Base-by-base conservation (phyloP, 2,888 invertebrate species). In the Odiellus spinosus region DNA sequence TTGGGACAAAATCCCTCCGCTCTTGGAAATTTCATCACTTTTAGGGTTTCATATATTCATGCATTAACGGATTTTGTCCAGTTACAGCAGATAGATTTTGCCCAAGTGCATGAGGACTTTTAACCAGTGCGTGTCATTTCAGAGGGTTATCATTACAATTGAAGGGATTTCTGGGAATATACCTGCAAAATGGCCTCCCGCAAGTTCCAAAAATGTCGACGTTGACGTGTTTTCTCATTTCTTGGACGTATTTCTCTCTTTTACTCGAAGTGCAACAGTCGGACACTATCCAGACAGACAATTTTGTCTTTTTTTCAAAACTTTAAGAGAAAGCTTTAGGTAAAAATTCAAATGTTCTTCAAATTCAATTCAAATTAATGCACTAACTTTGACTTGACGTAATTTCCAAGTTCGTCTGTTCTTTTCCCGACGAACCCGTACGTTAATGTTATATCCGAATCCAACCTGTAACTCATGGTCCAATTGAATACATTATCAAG, bases 261-360 rank as follows among this genome's bases (percentile, higher is more conserved):
- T 59, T 56, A 46, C 65, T 64, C 20, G 59, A 52, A 11, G 64
- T 63, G 8, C 59, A 60, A 50, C 67, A 67, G 53, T 66, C 66
- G n/a, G 64, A 64, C 14, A 66, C 66, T 53, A 67, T 64, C 66
- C 66, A 66, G 3, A 65, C 65, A 8, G 64, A 64, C 49, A 21
- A 41, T 14, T 48, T 44, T 6, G 19, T 44, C 36, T 44, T 49
- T 3, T 35, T 26, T 8, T 6, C 5, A 26, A 6, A 26, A 26
- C 26, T 26, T 4, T 8, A 26, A 26, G 26, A 26, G 26, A 26
- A 26, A 26, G 8, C 4, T 26, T 26, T 6, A n/a, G n/a, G n/a
- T n/a, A n/a, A n/a, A n/a, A 26, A 8, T 26, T 26, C 8, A 26
- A 26, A 26, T 26, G 26, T 26, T 26, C 26, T 26, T 26, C n/a